Conservation (phyloP, 2,888 invertebrate species). For the Taenaris catops region DNA sequence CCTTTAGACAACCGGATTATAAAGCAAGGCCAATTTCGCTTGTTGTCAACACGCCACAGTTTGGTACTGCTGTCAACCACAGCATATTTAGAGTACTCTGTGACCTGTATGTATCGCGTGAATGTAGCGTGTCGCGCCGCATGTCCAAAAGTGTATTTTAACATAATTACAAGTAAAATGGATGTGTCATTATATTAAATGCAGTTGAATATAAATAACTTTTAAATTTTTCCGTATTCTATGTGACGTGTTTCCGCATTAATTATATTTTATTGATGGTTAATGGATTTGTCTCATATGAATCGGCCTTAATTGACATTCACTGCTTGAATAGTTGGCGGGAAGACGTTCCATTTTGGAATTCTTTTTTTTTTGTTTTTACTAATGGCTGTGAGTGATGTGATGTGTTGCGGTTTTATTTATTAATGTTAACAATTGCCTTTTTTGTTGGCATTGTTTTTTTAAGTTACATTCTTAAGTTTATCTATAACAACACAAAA, state of each 20-base stretch:
- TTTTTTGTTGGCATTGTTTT: slow-evolving; percentile 42
- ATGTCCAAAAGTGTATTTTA: slow-evolving; percentile 19
- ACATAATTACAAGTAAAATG: slow-evolving; percentile 23
- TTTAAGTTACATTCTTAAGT: slow-evolving; percentile 44
- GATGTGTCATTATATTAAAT: slow-evolving; percentile 22
- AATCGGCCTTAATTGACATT: slow-evolving; percentile 41
- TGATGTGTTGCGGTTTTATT: slow-evolving; percentile 47
- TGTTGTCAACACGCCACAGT: slow-evolving; percentile 20
- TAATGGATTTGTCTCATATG: slow-evolving; percentile 20
- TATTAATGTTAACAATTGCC: slow-evolving; percentile 57
- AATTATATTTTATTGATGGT: slow-evolving; percentile 20
- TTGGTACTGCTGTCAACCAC: slow-evolving; percentile 23
- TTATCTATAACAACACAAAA: slow-evolving; percentile 23
- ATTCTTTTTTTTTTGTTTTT: slow-evolving; percentile 30
- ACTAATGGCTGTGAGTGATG: slow-evolving; percentile 50
- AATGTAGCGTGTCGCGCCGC: slow-evolving; percentile 26
- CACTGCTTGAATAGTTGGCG: slow-evolving; percentile 47
- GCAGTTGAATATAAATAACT: slow-evolving; percentile 21
- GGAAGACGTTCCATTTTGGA: slow-evolving; percentile 41
- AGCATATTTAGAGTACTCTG: slow-evolving; percentile 12
- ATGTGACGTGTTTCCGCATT: slow-evolving; percentile 17
- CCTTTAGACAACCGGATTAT: slow-evolving; percentile 23
- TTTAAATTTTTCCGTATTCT: slow-evolving; percentile 22
- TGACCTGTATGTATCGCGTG: slow-evolving; percentile 25
- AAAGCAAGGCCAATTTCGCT: slow-evolving; percentile 27